Conservation (phyloP, 2,888 invertebrate genomes). For the Meloe dianella region DNA sequence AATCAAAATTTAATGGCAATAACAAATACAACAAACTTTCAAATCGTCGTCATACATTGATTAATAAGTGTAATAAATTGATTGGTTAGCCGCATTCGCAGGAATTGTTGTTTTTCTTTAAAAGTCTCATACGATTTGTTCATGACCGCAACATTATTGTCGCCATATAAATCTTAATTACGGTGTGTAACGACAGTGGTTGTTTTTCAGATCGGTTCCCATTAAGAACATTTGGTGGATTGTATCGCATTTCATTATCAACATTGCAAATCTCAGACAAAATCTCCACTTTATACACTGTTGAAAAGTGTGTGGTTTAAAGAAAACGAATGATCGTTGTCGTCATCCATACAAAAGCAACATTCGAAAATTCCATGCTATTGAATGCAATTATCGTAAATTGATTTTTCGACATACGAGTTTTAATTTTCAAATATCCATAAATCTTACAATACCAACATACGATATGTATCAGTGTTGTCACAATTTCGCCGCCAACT, state of each 20-base stretch:
- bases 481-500: background rate
- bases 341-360: background rate
- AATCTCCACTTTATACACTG: constrained; percentile 32
- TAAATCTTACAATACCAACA: background rate
- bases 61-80: background rate
- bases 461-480: background rate
- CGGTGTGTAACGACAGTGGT: constrained; percentile 34
- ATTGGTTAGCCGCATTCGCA: background rate
- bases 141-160: constrained; percentile 22
- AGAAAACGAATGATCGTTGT: background rate
- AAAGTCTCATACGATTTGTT: too few species aligned
- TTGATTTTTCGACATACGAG: constrained; percentile 53
- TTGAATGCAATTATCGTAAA: constrained; percentile 53
- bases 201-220: constrained; percentile 32
- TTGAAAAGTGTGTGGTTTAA: background rate
- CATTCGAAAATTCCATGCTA: constrained; percentile 42
- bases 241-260: constrained; percentile 41
- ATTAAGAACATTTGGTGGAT: constrained; percentile 41
- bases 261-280: constrained; percentile 36
- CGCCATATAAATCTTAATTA: constrained; percentile 43
- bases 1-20: background rate
- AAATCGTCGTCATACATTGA: background rate
- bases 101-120: constrained; percentile 10
- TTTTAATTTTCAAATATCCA: constrained; percentile 46
- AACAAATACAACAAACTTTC: background rate